Percentiles rank a stretch among this genome's conserved stretches.
Conservation (phyloP, 2,113 vertebrate species). For the Pomatostomus ruficeps region DNA sequence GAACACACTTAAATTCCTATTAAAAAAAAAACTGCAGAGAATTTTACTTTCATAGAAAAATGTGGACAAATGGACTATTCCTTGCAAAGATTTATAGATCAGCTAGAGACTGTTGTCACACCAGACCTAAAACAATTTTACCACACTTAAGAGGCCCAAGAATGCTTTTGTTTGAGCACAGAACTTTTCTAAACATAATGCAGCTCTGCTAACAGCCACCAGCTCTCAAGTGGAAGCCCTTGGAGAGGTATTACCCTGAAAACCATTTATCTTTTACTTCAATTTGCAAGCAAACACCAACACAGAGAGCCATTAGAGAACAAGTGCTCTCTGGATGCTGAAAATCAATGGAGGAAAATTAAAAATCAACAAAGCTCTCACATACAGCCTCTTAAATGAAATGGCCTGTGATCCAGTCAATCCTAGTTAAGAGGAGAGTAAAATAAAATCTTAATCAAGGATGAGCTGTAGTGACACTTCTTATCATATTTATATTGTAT, state of each 20-base stretch:
- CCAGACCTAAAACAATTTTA: not conserved
- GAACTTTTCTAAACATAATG: conserved; percentile 25
- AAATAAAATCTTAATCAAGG: conserved; percentile 67
- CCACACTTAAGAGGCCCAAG: not conserved
- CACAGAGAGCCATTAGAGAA: conserved; percentile 61
- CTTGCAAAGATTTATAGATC: not conserved
- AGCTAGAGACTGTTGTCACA: not conserved
- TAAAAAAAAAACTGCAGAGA: not conserved
- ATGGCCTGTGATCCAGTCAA: conserved; percentile 60
- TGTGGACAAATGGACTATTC: not conserved
- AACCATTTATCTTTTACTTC: conserved; percentile 67
- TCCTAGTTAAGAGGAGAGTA: conserved; percentile 49
- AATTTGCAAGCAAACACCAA: conserved; percentile 69
- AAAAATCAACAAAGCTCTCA: conserved; percentile 71
- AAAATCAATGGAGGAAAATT: conserved; percentile 73
- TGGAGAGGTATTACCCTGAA: conserved; percentile 59
- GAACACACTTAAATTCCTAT: not conserved
- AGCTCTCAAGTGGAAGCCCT: conserved; percentile 36
- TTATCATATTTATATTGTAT: not conserved
- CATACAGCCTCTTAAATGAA: conserved; percentile 62
- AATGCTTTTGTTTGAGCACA: conserved; percentile 13
- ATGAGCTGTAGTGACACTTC: conserved; percentile 22
- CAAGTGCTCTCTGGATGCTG: conserved; percentile 67
- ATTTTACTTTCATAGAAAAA: not conserved
- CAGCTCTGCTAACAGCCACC: conserved; percentile 21